Conservation (phyloP, 2,888 invertebrate species). For the Labia minor region DNA sequence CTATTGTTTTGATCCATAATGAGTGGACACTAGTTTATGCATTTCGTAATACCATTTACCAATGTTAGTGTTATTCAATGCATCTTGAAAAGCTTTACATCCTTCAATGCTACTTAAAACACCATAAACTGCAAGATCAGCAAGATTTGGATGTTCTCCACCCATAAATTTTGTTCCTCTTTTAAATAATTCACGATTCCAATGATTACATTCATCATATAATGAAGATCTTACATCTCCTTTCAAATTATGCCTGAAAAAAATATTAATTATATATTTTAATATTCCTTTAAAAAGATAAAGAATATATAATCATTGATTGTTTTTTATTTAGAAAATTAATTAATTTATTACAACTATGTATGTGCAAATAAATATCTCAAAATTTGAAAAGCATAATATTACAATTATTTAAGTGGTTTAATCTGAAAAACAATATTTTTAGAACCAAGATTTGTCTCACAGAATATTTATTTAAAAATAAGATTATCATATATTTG, state of each 20-base stretch:
- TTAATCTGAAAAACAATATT: too few species aligned
- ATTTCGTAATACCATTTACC: slow-evolving; percentile 67
- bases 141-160: slow-evolving; percentile 73
- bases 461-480: too few species aligned
- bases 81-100: slow-evolving; percentile 77
- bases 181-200: slow-evolving; percentile 58
- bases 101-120: slow-evolving; percentile 88
- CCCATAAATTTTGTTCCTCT: slow-evolving; percentile 72
- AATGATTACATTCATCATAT: slow-evolving; percentile 76
- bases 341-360: slow-evolving; percentile 14
- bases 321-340: too few species aligned
- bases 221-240: slow-evolving; percentile 82
- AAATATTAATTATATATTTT: slow-evolving; percentile 17
- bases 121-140: slow-evolving; percentile 87
- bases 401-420: too few species aligned
- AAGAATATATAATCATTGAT: not conserved
- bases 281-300: slow-evolving; percentile 20
- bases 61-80: slow-evolving; percentile 60
- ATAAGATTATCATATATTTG: too few species aligned
- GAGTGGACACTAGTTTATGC: slow-evolving; percentile 49
- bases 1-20: slow-evolving; percentile 28
- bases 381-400: not conserved
- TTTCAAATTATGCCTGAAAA: slow-evolving; percentile 62
- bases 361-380: too few species aligned
- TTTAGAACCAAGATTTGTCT: too few species aligned